Conservation (phyloP, 2,113 vertebrate species). For the Oplegnathus fasciatus region DNA sequence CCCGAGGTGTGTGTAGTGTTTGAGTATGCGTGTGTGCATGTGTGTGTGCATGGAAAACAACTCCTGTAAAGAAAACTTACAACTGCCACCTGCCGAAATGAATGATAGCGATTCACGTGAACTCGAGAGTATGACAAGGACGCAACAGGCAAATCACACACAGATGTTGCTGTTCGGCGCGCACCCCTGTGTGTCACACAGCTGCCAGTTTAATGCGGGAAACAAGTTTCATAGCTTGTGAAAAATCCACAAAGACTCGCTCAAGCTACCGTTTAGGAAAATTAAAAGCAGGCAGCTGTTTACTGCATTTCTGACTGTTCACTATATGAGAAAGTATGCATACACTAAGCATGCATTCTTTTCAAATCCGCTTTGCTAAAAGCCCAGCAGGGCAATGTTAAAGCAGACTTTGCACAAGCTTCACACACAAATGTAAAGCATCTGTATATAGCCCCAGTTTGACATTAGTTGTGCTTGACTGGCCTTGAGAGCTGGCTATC, state of each 20-base stretch:
- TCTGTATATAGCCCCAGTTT: conserved; percentile 13
- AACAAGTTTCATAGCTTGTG: conserved; percentile 47
- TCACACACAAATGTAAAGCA: conserved; percentile 19
- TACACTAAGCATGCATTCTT: conserved; percentile 14
- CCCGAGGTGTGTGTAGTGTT: conserved; percentile 25
- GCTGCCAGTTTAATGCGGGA: conserved; percentile 39
- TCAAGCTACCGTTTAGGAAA: conserved; percentile 47
- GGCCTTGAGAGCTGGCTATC: conserved; percentile 44
- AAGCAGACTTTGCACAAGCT: conserved; percentile 10
- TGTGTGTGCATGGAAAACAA: neutral
- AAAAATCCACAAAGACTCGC: conserved; percentile 34
- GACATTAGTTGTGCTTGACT: conserved; percentile 40
- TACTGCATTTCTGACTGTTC: conserved; percentile 11
- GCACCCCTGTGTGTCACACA: conserved; percentile 31
- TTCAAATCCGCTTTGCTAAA: neutral
- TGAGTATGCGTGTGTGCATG: conserved; percentile 12
- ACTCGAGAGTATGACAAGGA: conserved; percentile 20
- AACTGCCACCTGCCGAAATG: conserved; percentile 56
- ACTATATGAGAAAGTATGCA: neutral
- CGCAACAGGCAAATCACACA: conserved; percentile 52
- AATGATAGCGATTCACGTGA: conserved; percentile 33
- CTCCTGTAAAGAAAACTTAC: conserved; percentile 33
- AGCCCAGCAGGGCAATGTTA: conserved; percentile 10
- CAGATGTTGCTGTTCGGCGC: conserved; percentile 61
- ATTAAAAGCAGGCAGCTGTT: conserved; percentile 47